Percentiles rank a stretch among this genome's conserved stretches.
phyloP scores from a whole-genome alignment of 53 echinoderm and acorn worm genomes.

The Temnopleurus reevesii region DNA sequence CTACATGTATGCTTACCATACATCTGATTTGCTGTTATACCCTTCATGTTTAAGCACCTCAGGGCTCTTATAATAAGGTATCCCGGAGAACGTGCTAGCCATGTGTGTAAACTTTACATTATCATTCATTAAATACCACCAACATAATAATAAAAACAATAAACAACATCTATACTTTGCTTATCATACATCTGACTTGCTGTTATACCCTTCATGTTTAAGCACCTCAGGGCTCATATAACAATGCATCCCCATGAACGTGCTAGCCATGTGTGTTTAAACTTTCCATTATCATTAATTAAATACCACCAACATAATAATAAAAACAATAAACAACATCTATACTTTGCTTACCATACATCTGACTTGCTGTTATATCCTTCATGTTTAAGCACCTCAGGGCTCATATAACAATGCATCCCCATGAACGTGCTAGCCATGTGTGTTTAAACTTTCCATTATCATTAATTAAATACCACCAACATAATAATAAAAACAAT shows the following conservation, averaged over 20 bases:
- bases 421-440: constrained; percentile 94
- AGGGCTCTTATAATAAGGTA: constrained; percentile 90
- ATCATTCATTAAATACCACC: not conserved
- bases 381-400: constrained; percentile 95
- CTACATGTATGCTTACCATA: constrained; percentile 73
- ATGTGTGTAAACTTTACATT: too few relatives aligned
- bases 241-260: constrained; percentile 82
- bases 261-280: constrained; percentile 94
- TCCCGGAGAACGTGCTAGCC: constrained; percentile 90
- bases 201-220: constrained; percentile 95
- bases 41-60: constrained; percentile 94
- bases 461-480: not conserved
- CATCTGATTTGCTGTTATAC: constrained; percentile 93
- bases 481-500: not conserved
- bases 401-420: constrained; percentile 95
- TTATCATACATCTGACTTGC: constrained; percentile 93
- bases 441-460: too few relatives aligned
- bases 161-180: too few relatives aligned
- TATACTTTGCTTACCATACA: constrained; percentile 77
- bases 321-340: too few relatives aligned
- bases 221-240: constrained; percentile 94
- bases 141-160: not conserved
- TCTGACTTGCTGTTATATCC: constrained; percentile 99
- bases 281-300: too few relatives aligned
- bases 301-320: not conserved